Percentiles rank a stretch among this genome's conserved stretches.
phyloP scores from a whole-genome alignment of 2,797 vertebrate species.

The Adrianichthys oophorus region DNA sequence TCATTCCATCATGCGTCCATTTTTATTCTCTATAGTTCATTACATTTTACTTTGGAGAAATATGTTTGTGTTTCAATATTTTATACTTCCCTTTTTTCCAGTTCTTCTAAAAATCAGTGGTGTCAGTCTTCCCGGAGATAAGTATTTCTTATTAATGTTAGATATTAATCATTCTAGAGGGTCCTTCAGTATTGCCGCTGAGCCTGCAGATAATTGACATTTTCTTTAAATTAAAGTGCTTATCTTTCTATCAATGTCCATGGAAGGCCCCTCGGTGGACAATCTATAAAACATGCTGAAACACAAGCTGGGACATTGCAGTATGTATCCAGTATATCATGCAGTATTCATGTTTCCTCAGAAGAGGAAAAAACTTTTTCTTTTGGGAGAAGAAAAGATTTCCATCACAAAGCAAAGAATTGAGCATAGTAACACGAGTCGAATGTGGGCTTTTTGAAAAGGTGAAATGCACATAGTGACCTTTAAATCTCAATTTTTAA shows the following conservation, averaged over 20 bases:
- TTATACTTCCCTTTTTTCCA: slow-evolving; percentile 65
- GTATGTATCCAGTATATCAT: slow-evolving; percentile 32
- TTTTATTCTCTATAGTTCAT: slow-evolving; percentile 79
- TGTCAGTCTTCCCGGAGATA: slow-evolving; percentile 77
- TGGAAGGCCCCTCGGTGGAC: slow-evolving; percentile 81
- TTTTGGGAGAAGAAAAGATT: slow-evolving; percentile 46
- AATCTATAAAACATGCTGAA: slow-evolving; percentile 41
- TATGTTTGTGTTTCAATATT: slow-evolving; percentile 70
- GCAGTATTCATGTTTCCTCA: slow-evolving; percentile 57
- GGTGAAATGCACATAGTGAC: slow-evolving; percentile 60
- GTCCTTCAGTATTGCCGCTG: slow-evolving; percentile 67
- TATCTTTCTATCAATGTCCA: slow-evolving; percentile 85
- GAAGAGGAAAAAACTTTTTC: slow-evolving; percentile 55
- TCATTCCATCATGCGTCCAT: slow-evolving; percentile 66
- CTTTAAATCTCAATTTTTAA: slow-evolving; percentile 58
- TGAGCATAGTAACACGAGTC: slow-evolving; percentile 54
- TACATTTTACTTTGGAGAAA: slow-evolving; percentile 72
- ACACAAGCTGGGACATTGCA: slow-evolving; percentile 38
- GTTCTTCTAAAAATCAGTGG: slow-evolving; percentile 80
- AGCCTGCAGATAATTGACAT: slow-evolving; percentile 84
- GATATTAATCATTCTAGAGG: slow-evolving; percentile 81
- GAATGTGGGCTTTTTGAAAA: slow-evolving; percentile 57
- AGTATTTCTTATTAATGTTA: slow-evolving; percentile 86
- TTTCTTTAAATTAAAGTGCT: slow-evolving; percentile 81
- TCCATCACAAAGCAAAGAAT: slow-evolving; percentile 57